Evolutionary conservation across 30 jellyfish, hydroid and myxozoan genomes (phyloP).

Genomic region (Hydractinia echinata): DNA sequence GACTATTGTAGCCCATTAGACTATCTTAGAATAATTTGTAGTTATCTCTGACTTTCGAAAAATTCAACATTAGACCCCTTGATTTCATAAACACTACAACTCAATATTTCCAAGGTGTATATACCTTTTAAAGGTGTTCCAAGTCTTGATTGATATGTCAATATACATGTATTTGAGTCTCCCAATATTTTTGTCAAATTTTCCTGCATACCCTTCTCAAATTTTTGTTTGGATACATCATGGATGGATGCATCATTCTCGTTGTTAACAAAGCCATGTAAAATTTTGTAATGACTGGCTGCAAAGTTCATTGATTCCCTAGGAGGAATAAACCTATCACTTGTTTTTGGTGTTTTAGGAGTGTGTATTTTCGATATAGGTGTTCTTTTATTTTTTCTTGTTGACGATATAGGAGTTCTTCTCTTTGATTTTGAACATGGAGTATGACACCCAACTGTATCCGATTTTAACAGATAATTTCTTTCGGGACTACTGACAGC

Average conservation of each 20-base stretch:
- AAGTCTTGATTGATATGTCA: slow-evolving; percentile 15
- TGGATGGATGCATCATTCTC: neutral
- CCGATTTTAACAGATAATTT: slow-evolving; percentile 2
- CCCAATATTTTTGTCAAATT: slow-evolving; percentile 8
- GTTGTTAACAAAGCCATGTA: neutral
- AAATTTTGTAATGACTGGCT: slow-evolving; percentile 35
- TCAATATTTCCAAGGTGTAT: no score
- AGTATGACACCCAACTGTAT: neutral
- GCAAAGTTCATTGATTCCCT: slow-evolving; percentile 44
- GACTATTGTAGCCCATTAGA: no score
- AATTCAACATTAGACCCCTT: no score
- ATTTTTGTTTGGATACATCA: neutral
- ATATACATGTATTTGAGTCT: neutral
- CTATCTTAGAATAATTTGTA: no score
- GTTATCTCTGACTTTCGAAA: no score
- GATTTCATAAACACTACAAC: no score
- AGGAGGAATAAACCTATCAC: slow-evolving; percentile 83
- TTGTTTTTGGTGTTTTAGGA: slow-evolving; percentile 52
- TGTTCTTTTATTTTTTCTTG: neutral
- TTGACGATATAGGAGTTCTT: neutral
- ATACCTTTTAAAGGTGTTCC: slow-evolving; percentile 11
- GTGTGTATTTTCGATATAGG: neutral
- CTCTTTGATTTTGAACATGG: neutral
- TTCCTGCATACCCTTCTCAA: slow-evolving; percentile 5
- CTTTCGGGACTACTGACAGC: slow-evolving; percentile 12